Percentiles rank a stretch among this genome's conserved stretches.
These are phyloP conservation scores for Lerema accius DNA, from an alignment of 1,140 invertebrate genomes.

Conservation along the genomic window DNA sequence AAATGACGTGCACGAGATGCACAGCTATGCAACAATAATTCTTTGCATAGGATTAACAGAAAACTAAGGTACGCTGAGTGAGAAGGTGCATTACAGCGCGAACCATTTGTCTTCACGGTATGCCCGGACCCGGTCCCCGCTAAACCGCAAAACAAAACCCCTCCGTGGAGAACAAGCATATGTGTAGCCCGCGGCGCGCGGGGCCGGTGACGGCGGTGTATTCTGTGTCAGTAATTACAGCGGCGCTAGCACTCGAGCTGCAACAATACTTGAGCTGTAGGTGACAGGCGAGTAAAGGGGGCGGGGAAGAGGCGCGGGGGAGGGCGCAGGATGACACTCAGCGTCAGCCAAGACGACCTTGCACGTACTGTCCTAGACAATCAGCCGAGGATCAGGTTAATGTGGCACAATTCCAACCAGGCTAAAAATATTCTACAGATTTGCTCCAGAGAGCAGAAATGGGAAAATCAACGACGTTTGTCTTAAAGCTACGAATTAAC, in stretches of 20 bases:
- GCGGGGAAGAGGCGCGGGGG: constrained; percentile 10
- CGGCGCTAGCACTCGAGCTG: constrained; percentile 20
- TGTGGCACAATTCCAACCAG: background rate
- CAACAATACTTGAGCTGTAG: constrained; percentile 23
- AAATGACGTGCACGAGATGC: too few relatives aligned
- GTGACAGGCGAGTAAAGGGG: constrained; percentile 25
- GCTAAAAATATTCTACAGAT: too few relatives aligned
- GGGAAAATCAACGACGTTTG: too few relatives aligned
- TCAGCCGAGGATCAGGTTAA: constrained; percentile 1
- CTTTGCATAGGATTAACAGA: too few relatives aligned
- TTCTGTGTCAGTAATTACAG: constrained; percentile 25
- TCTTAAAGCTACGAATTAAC: too few relatives aligned
- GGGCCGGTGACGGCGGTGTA: too few relatives aligned
- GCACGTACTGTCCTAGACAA: constrained; percentile 23
- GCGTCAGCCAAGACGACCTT: constrained; percentile 26
- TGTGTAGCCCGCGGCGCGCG: constrained; percentile 11
- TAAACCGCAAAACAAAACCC: background rate
- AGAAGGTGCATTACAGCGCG: too few relatives aligned
- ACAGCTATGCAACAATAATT: too few relatives aligned
- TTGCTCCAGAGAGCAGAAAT: too few relatives aligned
- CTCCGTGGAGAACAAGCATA: background rate
- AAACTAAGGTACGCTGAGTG: too few relatives aligned
- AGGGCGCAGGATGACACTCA: constrained; percentile 10
- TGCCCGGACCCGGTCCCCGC: too few relatives aligned
- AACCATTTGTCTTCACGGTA: too few relatives aligned